Evolutionary conservation across 2,797 vertebrate genomes (phyloP).

Genomic region (Falco berigora): DNA sequence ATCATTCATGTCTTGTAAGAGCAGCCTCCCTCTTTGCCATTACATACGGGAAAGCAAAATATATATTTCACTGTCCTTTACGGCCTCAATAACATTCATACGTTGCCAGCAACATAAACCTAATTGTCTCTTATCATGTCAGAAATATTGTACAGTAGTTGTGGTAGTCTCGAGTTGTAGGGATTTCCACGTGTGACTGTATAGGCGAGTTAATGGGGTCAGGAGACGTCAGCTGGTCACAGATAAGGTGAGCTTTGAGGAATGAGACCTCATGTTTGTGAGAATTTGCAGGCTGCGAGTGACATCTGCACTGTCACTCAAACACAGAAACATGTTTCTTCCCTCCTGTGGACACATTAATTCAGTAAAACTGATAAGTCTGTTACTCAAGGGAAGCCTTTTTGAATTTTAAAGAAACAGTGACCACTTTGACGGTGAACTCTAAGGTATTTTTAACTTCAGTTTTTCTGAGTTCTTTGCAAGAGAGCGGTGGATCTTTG

Average conservation of each 20-base stretch:
- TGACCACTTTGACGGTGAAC: conserved; percentile 37
- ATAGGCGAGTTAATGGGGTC: neutral
- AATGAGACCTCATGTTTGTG: neutral
- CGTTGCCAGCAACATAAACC: neutral
- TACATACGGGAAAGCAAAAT: neutral
- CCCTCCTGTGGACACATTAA: conserved; percentile 67
- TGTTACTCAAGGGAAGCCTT: conserved; percentile 51
- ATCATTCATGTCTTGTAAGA: neutral
- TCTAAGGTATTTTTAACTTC: conserved; percentile 29
- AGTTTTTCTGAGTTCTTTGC: neutral
- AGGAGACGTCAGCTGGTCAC: neutral
- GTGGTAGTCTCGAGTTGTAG: neutral
- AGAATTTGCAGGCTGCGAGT: conserved; percentile 24
- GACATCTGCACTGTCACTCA: conserved; percentile 67
- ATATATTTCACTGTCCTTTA: neutral
- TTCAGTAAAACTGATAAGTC: conserved; percentile 63
- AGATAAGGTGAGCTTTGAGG: conserved; percentile 14
- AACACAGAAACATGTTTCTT: conserved; percentile 18
- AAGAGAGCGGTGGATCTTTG: neutral
- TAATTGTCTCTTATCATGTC: neutral
- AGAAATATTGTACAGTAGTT: neutral
- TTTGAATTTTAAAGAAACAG: conserved; percentile 58
- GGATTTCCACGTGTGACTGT: neutral
- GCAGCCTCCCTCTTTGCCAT: neutral
- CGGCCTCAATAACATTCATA: neutral